Percentiles rank a stretch among this genome's conserved stretches.
Evolutionary conservation across 23 tunicate species (phyloP).

Genomic region (Clavelina lepadiformis): DNA sequence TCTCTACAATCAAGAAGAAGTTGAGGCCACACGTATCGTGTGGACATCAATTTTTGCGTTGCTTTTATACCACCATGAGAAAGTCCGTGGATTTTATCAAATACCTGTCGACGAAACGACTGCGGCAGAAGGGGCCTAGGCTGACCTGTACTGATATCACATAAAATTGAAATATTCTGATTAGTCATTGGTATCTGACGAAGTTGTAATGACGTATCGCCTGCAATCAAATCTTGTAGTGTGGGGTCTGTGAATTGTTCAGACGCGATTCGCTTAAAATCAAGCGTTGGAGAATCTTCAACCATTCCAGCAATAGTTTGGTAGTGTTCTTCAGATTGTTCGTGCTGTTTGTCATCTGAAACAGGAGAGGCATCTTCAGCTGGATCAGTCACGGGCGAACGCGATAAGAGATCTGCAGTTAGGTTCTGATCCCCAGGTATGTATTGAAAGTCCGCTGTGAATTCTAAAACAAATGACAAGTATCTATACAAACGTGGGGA

Average conservation of each 20-base stretch:
- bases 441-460: too few relatives aligned
- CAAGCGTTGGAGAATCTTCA: background rate
- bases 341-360: too few relatives aligned
- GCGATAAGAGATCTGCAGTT: too few relatives aligned
- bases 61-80: slow-evolving; percentile 26
- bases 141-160: slow-evolving; percentile 14
- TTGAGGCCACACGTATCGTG: slow-evolving; percentile 21
- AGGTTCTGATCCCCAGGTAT: too few relatives aligned
- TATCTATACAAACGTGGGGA: too few relatives aligned
- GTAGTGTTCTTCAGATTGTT: too few relatives aligned
- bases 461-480: too few relatives aligned
- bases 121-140: slow-evolving; percentile 16
- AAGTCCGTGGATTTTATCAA: slow-evolving; percentile 1
- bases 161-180: background rate
- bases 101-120: slow-evolving; percentile 1
- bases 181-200: background rate
- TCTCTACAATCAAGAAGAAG: background rate
- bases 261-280: background rate
- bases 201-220: background rate
- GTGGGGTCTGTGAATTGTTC: background rate
- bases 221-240: background rate
- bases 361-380: too few relatives aligned
- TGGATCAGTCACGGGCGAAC: too few relatives aligned
- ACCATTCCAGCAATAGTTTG: too few relatives aligned
- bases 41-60: slow-evolving; percentile 5